Conservation (phyloP, 1,140 invertebrate genomes). For the Drosophila tristis region DNA sequence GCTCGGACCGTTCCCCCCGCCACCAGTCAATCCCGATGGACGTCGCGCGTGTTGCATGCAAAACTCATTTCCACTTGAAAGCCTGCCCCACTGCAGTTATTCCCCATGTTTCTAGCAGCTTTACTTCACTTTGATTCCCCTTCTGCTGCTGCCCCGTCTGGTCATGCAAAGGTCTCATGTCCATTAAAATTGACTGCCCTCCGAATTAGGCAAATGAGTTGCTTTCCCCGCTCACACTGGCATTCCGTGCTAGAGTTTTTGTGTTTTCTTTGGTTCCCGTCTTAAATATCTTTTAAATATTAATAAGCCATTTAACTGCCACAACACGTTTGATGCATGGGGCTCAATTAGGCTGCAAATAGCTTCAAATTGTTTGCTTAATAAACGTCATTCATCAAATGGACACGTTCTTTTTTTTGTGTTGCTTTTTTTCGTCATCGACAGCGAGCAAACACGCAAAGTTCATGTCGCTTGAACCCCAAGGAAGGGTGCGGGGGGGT, state of each 20-base stretch:
- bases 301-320: constrained; percentile 78
- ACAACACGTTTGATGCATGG: constrained; percentile 73
- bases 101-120: constrained; percentile 59
- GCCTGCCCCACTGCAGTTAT: constrained; percentile 73
- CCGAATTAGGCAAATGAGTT: constrained; percentile 63
- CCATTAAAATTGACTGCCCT: constrained; percentile 45
- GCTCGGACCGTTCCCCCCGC: neutral
- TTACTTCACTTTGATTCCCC: constrained; percentile 23
- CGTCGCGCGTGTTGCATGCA: constrained; percentile 67
- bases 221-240: constrained; percentile 27
- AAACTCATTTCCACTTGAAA: constrained; percentile 71
- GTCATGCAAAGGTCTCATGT: constrained; percentile 38
- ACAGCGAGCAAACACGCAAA: constrained; percentile 50
- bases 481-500: neutral
- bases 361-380: constrained; percentile 78
- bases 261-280: neutral
- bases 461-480: constrained; percentile 48
- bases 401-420: constrained; percentile 59
- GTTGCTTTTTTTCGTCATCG: neutral
- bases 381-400: constrained; percentile 80
- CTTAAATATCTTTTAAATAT: constrained; percentile 65
- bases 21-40: neutral
- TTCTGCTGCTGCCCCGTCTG: constrained; percentile 1
- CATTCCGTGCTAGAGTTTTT: constrained; percentile 34
- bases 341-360: constrained; percentile 73